These are phyloP conservation scores for Synchiropus splendidus DNA, from an alignment of 2,113 vertebrate genomes.

Conservation along the genomic window DNA sequence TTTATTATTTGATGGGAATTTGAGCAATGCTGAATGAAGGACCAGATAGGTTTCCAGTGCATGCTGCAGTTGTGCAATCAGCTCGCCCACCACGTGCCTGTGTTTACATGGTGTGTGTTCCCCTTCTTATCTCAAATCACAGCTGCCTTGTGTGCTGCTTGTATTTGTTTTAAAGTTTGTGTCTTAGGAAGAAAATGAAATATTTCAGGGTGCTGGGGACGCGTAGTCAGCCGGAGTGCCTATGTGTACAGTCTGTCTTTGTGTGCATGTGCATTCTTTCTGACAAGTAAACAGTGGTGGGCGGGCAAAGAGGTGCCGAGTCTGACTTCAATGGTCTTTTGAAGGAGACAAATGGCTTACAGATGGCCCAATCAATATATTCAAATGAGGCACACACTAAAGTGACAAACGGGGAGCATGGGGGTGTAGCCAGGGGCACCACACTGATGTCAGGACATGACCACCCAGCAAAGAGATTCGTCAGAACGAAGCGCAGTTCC, in stretches of 20 bases:
- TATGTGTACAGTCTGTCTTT: conserved; percentile 12
- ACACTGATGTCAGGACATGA: conserved; percentile 31
- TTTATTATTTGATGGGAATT: conserved; percentile 53
- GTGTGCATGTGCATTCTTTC: conserved; percentile 29
- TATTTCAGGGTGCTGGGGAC: conserved; percentile 19
- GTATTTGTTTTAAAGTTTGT: conserved; percentile 7
- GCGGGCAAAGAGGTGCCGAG: conserved; percentile 52
- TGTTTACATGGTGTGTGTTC: conserved; percentile 32
- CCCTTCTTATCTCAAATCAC: conserved; percentile 40
- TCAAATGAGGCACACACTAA: conserved; percentile 67
- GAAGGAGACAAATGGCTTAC: conserved; percentile 75
- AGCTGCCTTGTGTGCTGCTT: conserved; percentile 22
- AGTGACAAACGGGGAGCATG: conserved; percentile 45
- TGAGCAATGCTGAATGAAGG: conserved; percentile 37
- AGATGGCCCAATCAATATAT: conserved; percentile 76
- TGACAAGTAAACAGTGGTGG: conserved; percentile 57
- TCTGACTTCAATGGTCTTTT: conserved; percentile 67
- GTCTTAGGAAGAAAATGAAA: conserved; percentile 24
- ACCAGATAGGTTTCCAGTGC: conserved; percentile 32
- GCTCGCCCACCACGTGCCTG: conserved; percentile 17
- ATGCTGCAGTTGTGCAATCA: conserved; percentile 15
- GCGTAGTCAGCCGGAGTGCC: conserved; percentile 5
- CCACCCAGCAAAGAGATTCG: conserved; percentile 15
- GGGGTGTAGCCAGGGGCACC: conserved; percentile 14
- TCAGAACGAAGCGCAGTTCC: conserved; percentile 12